Base-by-base conservation (phyloP, 2,888 invertebrate genomes). In the Andrena marginata region DNA sequence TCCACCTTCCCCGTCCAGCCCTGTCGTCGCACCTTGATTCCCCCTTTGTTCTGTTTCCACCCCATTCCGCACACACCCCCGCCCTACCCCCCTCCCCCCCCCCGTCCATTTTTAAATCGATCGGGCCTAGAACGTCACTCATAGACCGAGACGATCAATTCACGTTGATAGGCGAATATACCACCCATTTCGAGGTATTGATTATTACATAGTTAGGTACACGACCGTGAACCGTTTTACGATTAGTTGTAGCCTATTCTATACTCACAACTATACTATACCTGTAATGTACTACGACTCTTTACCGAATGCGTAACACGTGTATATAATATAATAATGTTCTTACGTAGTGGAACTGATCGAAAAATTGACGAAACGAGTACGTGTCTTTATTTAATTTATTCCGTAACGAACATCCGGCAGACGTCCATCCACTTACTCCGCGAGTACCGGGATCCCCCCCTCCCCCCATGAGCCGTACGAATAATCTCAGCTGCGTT, bases 191-290 rank as follows among this genome's bases (percentile, higher is more conserved):
- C 31, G 80, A 75, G 88, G 83, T 86, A 90, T 89, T 85, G 83
- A 88, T 85, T 87, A 86, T 71, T 65, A 63, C 20, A 33, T 89
- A 89, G 89, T 88, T 91, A 92, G 91, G 87, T 90, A 82, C 88
- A 88, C 56, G 56, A 89, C 87, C 87, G 56, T 23, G 86, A 88
- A 91, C 87, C 70, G 48, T 56, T 86, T 90, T 89, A 89, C 84
- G 60, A 89, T 91, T 87, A 91, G 92, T 92, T 92, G 89, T 93
- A 92, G 91, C 88, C 89, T 92, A 92, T 90, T 91, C 91, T 92
- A 90, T 91, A 92, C 89, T 91, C 90, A 82, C 90, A 51, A 59
- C 69, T 70, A 87, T 92, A 92, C 90, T 91, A 91, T 92, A 92
- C 87, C 42, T 91, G 90, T 92, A 92, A 89, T 91, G 90, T 92